These are phyloP conservation scores for Rhagonycha lutea DNA, from an alignment of 2,888 invertebrate genomes.

Conservation along the genomic window DNA sequence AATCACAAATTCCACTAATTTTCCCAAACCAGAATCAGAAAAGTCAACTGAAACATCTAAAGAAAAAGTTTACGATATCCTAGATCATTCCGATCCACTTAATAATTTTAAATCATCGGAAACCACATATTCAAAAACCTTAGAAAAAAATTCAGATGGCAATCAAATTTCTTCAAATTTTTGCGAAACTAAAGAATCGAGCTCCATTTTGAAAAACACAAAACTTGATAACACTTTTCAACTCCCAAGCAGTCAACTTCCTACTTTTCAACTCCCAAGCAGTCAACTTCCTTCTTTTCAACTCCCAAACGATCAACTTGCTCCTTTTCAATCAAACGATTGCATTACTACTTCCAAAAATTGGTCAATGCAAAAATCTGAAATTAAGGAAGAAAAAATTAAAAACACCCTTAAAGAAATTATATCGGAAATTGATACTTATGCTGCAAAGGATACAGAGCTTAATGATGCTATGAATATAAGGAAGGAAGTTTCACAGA, in stretches of 20 bases:
- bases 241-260: background rate
- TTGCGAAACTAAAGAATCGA: background rate
- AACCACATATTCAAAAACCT: background rate
- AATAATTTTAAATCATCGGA: background rate
- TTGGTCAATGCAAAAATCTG: conserved; percentile 32
- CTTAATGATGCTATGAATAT: conserved; percentile 32
- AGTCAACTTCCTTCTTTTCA: background rate
- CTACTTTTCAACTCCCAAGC: background rate
- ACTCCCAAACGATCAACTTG: background rate
- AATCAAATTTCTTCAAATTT: background rate
- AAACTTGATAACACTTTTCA: background rate
- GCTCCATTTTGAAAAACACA: background rate
- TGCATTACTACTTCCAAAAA: background rate
- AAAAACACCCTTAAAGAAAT: conserved; percentile 64
- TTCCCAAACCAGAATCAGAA: background rate
- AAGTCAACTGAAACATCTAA: background rate
- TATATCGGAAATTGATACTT: conserved; percentile 64
- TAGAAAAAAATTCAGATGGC: background rate
- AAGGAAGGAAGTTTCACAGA: background rate
- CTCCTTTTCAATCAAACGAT: background rate
- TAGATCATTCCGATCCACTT: background rate
- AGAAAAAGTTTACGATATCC: background rate
- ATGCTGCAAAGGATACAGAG: conserved; percentile 57
- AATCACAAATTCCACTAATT: conserved; percentile 30
- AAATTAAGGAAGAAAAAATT: conserved; percentile 60